A percentile compares a stretch with the other conserved stretches of the same genome.
These are phyloP conservation scores for Fulica atra DNA, from an alignment of 2,113 vertebrate species.

Conservation along the genomic window DNA sequence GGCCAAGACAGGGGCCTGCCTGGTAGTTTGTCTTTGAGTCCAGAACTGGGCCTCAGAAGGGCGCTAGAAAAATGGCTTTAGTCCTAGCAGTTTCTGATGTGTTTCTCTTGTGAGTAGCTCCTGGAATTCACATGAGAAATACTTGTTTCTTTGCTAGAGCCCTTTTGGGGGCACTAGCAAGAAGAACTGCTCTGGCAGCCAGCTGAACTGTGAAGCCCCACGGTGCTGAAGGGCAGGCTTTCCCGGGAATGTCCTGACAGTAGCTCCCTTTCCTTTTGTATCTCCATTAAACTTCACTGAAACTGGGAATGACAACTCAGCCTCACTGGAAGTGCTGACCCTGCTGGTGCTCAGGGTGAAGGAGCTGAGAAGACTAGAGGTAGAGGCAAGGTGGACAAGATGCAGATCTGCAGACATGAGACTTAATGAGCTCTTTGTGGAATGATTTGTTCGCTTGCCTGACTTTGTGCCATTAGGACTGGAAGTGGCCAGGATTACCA, in stretches of 20 bases:
- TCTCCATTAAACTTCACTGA: background rate
- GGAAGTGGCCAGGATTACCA: background rate
- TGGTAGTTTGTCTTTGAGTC: background rate
- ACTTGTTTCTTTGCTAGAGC: background rate
- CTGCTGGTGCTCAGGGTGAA: background rate
- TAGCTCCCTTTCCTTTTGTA: background rate
- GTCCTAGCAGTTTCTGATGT: background rate
- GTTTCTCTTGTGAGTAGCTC: background rate
- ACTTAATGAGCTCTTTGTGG: background rate
- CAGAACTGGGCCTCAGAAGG: background rate
- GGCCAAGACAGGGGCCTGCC: background rate
- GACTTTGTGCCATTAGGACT: background rate
- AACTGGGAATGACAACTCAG: fast-evolving
- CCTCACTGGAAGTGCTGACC: background rate
- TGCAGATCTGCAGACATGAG: background rate
- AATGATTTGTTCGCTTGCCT: background rate
- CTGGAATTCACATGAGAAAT: background rate
- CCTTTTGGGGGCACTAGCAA: background rate
- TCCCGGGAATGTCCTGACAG: background rate
- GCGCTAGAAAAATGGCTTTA: background rate
- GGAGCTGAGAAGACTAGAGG: background rate
- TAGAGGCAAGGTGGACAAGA: background rate
- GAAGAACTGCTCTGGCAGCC: background rate
- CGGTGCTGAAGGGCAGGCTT: background rate
- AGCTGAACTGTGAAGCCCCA: background rate